Evolutionary conservation across 2,797 vertebrate genomes (phyloP).

Genomic region (Pelochelys cantorii): DNA sequence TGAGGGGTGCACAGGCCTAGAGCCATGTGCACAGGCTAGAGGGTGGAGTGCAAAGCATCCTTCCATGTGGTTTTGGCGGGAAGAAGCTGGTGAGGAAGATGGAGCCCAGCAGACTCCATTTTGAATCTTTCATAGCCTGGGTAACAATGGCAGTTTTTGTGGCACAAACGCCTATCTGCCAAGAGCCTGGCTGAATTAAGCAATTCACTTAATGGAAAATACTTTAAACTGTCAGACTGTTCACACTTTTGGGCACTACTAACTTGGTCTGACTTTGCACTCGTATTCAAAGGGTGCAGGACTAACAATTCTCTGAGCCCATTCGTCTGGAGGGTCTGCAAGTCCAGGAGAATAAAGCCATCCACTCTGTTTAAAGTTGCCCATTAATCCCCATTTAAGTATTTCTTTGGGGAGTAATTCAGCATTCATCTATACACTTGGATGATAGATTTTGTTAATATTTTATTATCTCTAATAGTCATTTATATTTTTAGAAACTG

Average conservation of each 20-base stretch:
- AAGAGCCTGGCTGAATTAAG: too few relatives aligned
- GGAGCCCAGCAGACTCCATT: too few relatives aligned
- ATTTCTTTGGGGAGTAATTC: conserved; percentile 36
- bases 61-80: too few relatives aligned
- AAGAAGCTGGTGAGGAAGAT: too few relatives aligned
- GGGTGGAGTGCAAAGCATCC: too few relatives aligned
- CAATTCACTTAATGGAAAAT: not conserved
- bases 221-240: not conserved
- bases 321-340: not conserved
- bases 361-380: not conserved
- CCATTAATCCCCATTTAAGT: conserved; percentile 34
- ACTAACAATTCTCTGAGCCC: not conserved
- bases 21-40: too few relatives aligned
- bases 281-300: accelerated
- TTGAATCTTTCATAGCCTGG: too few relatives aligned
- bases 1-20: too few relatives aligned
- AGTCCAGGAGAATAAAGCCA: not conserved
- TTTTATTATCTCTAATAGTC: conserved; percentile 75
- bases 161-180: not conserved
- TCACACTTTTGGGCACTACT: too few relatives aligned
- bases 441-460: conserved; percentile 72
- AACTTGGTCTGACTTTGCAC: not conserved
- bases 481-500: conserved; percentile 76
- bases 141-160: not conserved
- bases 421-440: conserved; percentile 41